Percentiles rank a stretch among this genome's conserved stretches.
Conservation (phyloP, 2,797 vertebrate genomes). For the Sebastes iracundus region DNA sequence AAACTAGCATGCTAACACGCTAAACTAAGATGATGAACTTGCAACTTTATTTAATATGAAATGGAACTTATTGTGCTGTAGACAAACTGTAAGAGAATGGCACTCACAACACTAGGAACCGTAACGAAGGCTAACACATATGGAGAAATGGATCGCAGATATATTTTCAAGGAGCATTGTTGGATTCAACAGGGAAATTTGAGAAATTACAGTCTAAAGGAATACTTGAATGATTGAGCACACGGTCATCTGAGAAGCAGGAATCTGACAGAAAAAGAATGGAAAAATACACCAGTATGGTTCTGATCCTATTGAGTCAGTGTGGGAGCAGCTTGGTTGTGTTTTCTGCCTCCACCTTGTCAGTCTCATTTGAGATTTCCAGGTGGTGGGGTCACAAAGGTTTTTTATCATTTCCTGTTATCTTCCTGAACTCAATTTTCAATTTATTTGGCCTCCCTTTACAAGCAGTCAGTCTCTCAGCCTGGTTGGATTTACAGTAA, state of each 20-base stretch:
- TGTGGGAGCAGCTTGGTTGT: neutral
- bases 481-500: neutral
- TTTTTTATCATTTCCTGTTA: neutral
- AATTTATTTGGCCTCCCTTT: neutral
- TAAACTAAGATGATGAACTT: too few species aligned
- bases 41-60: too few species aligned
- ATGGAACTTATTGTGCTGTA: neutral
- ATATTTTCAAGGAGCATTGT: neutral
- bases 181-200: neutral
- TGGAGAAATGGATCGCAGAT: neutral
- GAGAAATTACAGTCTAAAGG: too few species aligned
- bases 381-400: neutral
- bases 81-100: neutral
- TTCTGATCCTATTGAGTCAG: neutral
- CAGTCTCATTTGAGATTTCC: neutral
- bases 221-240: neutral
- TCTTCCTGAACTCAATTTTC: neutral
- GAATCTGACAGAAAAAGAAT: neutral
- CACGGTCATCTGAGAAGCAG: neutral
- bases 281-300: neutral
- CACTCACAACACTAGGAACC: neutral
- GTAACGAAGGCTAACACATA: neutral
- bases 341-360: neutral
- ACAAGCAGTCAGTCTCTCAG: neutral
- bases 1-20: too few species aligned